These are phyloP conservation scores for Lottia scabra DNA, from an alignment of 2,888 invertebrate genomes.

Conservation along the genomic window DNA sequence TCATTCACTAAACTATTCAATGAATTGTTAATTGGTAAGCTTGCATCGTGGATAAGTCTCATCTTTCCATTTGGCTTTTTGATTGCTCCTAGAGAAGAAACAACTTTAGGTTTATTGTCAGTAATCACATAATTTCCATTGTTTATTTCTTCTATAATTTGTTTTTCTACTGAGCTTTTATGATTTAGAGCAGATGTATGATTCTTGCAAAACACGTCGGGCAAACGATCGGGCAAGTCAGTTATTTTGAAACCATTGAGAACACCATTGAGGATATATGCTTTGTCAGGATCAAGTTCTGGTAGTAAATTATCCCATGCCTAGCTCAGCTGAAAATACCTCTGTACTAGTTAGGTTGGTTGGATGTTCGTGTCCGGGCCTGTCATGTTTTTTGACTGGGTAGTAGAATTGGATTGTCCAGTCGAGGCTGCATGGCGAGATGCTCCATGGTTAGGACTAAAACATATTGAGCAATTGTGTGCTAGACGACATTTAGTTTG, in stretches of 20 bases:
- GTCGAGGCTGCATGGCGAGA: not conserved
- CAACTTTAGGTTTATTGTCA: not conserved
- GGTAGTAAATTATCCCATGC: not conserved
- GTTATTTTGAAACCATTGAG: not conserved
- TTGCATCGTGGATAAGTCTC: not conserved
- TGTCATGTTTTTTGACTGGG: too few species aligned
- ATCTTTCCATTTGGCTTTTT: not conserved
- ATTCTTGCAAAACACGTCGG: not conserved
- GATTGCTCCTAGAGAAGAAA: not conserved
- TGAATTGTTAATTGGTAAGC: not conserved
- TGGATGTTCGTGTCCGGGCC: too few species aligned
- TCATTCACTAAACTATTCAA: constrained; percentile 5
- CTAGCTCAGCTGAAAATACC: not conserved
- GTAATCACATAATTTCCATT: not conserved
- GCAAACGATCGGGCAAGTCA: not conserved
- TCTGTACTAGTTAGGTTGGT: not conserved
- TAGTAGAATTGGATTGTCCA: not conserved
- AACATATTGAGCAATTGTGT: constrained; percentile 4
- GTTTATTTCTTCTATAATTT: constrained; percentile 1
- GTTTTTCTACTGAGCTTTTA: not conserved
- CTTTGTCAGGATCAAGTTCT: not conserved
- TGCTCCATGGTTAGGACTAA: not conserved
- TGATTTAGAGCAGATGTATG: not conserved
- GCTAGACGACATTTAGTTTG: not conserved
- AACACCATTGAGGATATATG: not conserved